Evolutionary conservation across 1,140 invertebrate species (phyloP), one percentile per base, ranked within the genome.

Genomic region (Coenobita brevimanus): DNA sequence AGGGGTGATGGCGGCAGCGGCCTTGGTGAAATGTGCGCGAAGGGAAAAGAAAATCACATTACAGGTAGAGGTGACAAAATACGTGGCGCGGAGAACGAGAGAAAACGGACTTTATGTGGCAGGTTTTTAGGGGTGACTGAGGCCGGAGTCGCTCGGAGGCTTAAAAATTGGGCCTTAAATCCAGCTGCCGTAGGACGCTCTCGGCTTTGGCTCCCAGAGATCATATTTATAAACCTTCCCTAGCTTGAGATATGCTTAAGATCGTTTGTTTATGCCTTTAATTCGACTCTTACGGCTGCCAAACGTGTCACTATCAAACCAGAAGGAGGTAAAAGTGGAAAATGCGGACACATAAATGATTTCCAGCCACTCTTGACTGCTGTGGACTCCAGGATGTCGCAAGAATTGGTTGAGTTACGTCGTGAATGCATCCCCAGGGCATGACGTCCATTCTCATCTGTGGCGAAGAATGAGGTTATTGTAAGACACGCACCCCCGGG

Each of bases 401-500:
- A n/a, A n/a, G n/a, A n/a, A n/a, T n/a, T n/a, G n/a, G n/a, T n/a
- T n/a, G n/a, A n/a, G n/a, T n/a, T n/a, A n/a, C n/a, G n/a, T n/a
- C n/a, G n/a, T n/a, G n/a, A n/a, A n/a, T n/a, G n/a, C n/a, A n/a
- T n/a, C n/a, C n/a, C n/a, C n/a, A n/a, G 67, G 75, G 30, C 17
- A 62, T 27, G 57, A n/a, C 73, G 83, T 86, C 75, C 76, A 78
- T 86, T 86, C 83, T 79, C 83, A 86, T 86, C 83, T 86, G 75
- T 50, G 62, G 60, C 60, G 60, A 78, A 86, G 83, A 86, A 86
- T 86, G 73, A 79, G 83, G 78, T 86, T 86, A 86, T 86, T 86
- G 83, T 86, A 67, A 86, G 83, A 75, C 73, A 78, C 73, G 73
- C 17, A 36, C 43, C 36, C 71, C 82, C 60, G 43, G 82, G 82